Percentiles rank a stretch among this genome's conserved stretches.
Evolutionary conservation across 2,797 vertebrate species (phyloP).

Genomic region (Gallinago solitaria): DNA sequence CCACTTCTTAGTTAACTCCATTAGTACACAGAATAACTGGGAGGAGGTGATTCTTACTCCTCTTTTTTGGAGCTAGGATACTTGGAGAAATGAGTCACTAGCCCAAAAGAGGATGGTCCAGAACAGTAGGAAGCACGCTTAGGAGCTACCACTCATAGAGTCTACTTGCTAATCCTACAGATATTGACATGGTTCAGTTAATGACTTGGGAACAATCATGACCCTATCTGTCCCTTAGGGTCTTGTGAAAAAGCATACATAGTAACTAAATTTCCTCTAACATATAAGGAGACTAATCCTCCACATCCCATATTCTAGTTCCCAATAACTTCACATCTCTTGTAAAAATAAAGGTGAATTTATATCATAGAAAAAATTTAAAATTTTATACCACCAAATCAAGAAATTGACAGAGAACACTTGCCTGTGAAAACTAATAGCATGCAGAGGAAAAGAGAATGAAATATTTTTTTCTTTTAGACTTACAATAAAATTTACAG

Average conservation of each 20-base stretch:
- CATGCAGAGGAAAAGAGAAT: neutral
- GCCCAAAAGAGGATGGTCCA: neutral
- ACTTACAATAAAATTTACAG: conserved; percentile 23
- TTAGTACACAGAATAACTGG: neutral
- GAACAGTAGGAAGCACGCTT: neutral
- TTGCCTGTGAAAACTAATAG: neutral
- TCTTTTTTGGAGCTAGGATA: neutral
- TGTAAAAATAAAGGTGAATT: neutral
- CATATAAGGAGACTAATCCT: neutral
- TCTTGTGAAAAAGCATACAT: neutral
- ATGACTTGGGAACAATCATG: neutral
- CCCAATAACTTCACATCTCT: neutral
- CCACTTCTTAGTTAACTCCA: neutral
- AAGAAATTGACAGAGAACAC: neutral
- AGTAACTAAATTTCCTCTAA: neutral
- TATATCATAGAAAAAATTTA: neutral
- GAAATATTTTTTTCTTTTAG: neutral
- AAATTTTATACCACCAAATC: neutral
- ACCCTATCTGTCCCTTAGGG: neutral
- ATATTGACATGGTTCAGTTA: neutral
- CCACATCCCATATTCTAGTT: neutral
- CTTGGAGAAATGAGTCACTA: neutral
- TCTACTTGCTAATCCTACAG: neutral
- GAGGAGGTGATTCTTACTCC: fast-evolving
- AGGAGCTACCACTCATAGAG: neutral